Conservation (phyloP, 2,888 invertebrate genomes). For the Cerceris ruficornis region DNA sequence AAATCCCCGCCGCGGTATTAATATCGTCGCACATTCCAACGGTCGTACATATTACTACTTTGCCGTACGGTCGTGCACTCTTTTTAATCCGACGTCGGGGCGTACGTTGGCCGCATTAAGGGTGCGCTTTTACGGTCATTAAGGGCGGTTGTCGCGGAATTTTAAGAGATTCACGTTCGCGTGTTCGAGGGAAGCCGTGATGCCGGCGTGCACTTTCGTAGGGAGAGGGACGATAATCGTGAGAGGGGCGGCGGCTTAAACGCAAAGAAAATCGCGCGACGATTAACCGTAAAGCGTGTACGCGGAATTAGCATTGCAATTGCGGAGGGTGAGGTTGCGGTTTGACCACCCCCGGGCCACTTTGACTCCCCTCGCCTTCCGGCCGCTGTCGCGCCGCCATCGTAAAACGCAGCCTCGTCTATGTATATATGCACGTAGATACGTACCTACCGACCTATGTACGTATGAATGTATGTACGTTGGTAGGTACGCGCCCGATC, state of each 20-base stretch:
- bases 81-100: neutral
- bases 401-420: conserved; percentile 60
- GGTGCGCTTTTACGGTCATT: conserved; percentile 47
- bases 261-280: conserved; percentile 59
- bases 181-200: neutral
- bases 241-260: conserved; percentile 30
- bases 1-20: conserved; percentile 1
- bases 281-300: conserved; percentile 60
- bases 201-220: neutral
- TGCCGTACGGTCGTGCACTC: no score
- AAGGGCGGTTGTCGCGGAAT: conserved; percentile 36
- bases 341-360: conserved; percentile 42
- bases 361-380: conserved; percentile 6
- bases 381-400: conserved; percentile 49
- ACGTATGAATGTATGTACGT: no score
- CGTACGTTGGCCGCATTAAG: conserved; percentile 7
- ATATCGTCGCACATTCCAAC: neutral
- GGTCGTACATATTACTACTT: no score
- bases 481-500: conserved; percentile 51
- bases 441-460: no score
- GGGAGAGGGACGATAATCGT: conserved; percentile 38
- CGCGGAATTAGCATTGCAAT: conserved; percentile 67
- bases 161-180: conserved; percentile 31
- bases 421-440: no score
- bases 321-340: conserved; percentile 61